Percentiles rank a stretch among this genome's conserved stretches.
phyloP scores from a whole-genome alignment of 2,113 vertebrate genomes.

The Clarias magur region DNA sequence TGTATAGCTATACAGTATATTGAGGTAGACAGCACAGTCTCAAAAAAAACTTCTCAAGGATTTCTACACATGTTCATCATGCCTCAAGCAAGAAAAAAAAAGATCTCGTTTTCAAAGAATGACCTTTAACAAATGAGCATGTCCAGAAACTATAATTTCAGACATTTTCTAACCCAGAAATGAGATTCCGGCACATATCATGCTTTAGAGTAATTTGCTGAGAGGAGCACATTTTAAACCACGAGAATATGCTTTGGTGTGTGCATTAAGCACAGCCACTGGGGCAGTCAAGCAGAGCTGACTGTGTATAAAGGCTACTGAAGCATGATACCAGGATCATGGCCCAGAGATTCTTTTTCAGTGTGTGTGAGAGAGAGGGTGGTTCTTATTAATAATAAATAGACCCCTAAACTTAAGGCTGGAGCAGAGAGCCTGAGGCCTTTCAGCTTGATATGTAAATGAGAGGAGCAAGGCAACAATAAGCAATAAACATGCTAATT shows the following conservation, averaged over 20 bases:
- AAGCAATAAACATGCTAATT: slow-evolving; percentile 80
- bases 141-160: slow-evolving; percentile 26
- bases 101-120: slow-evolving; percentile 20
- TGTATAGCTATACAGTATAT: neutral
- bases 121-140: slow-evolving; percentile 41
- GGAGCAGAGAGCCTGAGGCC: slow-evolving; percentile 52
- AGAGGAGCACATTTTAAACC: slow-evolving; percentile 31
- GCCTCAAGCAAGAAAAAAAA: slow-evolving; percentile 8
- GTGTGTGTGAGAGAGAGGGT: slow-evolving; percentile 32
- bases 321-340: slow-evolving; percentile 54
- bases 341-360: slow-evolving; percentile 50
- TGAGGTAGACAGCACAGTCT: neutral
- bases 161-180: slow-evolving; percentile 40
- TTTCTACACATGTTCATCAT: slow-evolving; percentile 7
- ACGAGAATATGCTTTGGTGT: slow-evolving; percentile 36
- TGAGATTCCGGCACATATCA: slow-evolving; percentile 37
- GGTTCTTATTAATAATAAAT: slow-evolving; percentile 63
- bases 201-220: slow-evolving; percentile 32
- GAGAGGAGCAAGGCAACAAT: slow-evolving; percentile 64
- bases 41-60: neutral
- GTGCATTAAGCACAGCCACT: slow-evolving; percentile 49
- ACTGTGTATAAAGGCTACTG: slow-evolving; percentile 50
- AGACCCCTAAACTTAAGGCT: slow-evolving; percentile 66
- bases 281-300: slow-evolving; percentile 44
- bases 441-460: slow-evolving; percentile 72